Evolutionary conservation across 2,797 vertebrate genomes (phyloP), one percentile per base, ranked within the genome.

Genomic region (Manis javanica): DNA sequence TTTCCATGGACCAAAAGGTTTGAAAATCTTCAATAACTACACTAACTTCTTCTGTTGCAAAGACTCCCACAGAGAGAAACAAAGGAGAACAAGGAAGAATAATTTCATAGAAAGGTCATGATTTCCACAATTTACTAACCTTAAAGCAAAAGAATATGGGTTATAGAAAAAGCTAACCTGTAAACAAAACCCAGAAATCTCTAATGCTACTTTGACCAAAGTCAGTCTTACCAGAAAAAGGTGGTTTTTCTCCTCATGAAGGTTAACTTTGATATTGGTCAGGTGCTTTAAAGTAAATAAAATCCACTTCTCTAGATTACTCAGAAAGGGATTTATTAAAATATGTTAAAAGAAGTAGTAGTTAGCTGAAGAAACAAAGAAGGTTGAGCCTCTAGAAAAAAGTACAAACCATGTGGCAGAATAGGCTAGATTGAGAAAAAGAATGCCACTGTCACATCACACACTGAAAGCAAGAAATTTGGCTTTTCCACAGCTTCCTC

Each of bases 161-260:
- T 78, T 74, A 21, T 31, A 69, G n/a, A 90, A 81, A 94, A 77
- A 74, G 13, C 21, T 55, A 49, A 12, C 6, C 61, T 74, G 57
- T 82, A 77, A 92, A 61, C 55, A 81, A 68, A 81, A 87, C 26
- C 13, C 53, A 49, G 42, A 71, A 64, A 51, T 68, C 2, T 31
- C 34, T 94, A 49, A 51, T 88, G 57, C 59, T 61, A 66, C 77
- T 86, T 90, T 92, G 59, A 90, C 15, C n/a, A 90, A 83, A 23
- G 42, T 59, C 49, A 42, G 5, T 87, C 42, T 55, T 90, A 74
- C 0, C 51, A 87, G 86, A 64, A 94, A 77, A 78, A 61, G 15
- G 8, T 75, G 42, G 57, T 24, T 63, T 51, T 86, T 87, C 53
- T 51, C 6, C 6, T 19, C 34, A 26, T 46, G 42, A 72, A 66